Conservation (phyloP, 2,113 vertebrate species). For the Cairina moschata region DNA sequence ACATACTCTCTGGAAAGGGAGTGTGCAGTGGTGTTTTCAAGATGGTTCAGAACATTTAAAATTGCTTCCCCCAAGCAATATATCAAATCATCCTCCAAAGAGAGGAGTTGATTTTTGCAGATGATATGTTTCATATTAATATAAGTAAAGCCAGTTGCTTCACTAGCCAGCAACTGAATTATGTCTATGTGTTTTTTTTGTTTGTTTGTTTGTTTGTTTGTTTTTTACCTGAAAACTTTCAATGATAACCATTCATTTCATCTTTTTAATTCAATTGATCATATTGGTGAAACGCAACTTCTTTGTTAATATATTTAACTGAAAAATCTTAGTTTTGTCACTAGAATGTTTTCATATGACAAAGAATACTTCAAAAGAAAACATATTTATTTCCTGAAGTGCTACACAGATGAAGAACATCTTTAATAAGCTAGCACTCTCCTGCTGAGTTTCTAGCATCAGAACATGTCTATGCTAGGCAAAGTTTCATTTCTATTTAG, state of each 20-base stretch:
- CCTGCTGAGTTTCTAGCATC: constrained; percentile 73
- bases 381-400: constrained; percentile 42
- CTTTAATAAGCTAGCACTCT: constrained; percentile 73
- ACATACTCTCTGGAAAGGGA: neutral
- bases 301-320: neutral
- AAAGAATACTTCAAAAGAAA: constrained; percentile 39
- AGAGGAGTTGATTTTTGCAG: neutral
- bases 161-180: neutral
- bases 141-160: neutral
- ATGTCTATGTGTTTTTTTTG: accelerated
- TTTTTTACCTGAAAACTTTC: neutral
- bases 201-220: accelerated
- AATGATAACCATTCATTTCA: neutral
- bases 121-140: neutral
- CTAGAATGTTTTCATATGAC: neutral
- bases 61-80: neutral
- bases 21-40: neutral
- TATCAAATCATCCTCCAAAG: neutral
- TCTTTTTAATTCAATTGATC: neutral
- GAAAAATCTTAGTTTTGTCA: neutral
- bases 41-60: neutral
- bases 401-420: constrained; percentile 54
- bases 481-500: constrained; percentile 72
- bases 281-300: neutral
- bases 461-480: constrained; percentile 81